Base-by-base conservation (phyloP, 2,113 vertebrate species). In the Fulica atra region DNA sequence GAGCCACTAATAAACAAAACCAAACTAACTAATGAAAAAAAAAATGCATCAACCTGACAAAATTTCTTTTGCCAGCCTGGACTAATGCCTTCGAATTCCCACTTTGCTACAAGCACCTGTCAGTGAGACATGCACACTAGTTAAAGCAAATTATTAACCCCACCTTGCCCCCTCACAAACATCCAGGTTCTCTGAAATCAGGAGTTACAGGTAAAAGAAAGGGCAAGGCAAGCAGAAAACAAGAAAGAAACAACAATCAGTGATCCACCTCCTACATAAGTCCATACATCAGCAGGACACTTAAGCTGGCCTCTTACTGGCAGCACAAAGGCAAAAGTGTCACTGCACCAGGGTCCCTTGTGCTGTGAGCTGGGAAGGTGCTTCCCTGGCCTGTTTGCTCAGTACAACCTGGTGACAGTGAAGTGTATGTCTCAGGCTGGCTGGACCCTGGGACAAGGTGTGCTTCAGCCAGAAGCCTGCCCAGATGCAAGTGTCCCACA, bases 1-100 rank as follows among this genome's bases (percentile, higher is more conserved):
- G 69, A 87, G 69, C 63, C 90, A 64, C 44, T 88, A 46, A 89
- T 61, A 84, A 83, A 69, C 19, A 74, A 76, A 81, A 60, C 28
- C 6, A 85, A 77, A 70, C 33, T 29, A 92, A 72, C 18, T 50
- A 61, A 66, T n/a, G 29, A n/a, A 57, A 19, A 21, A 56, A 35
- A 24, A 56, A 50, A 7, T 16, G 13, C 25, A 63, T 46, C 56
- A 79, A 26, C 3, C 3, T 29, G 51, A 38, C n/a, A 68, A 63
- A 44, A 80, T 72, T 54, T 92, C 18, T 90, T 88, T 76, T 90
- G 44, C 77, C 57, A 88, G 40, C 10, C 63, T 63, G 72, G 63
- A 84, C 17, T 85, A 82, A 81, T 25, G 42, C 26, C 35, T 72
- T 56, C 61, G 71, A 83, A 65, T 57, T 79, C 63, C 57, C 29